Percentiles rank a stretch among this genome's conserved stretches.
Conservation (phyloP, 2,113 vertebrate species). For the Irena cyanogastra region DNA sequence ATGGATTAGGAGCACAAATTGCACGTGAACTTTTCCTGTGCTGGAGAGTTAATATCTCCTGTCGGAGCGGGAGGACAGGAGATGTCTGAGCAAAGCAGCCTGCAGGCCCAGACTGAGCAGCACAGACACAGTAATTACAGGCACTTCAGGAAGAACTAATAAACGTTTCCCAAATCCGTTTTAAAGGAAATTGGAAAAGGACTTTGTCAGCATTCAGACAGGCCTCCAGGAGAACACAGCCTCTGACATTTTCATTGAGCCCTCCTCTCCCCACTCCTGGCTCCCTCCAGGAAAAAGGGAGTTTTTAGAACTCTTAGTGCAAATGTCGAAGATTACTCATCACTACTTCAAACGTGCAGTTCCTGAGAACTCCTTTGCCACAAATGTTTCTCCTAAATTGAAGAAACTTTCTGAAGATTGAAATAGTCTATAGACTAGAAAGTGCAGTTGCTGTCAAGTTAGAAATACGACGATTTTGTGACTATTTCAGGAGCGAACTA, state of each 20-base stretch:
- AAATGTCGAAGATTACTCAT: not conserved
- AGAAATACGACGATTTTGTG: not conserved
- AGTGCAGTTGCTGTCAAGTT: not conserved
- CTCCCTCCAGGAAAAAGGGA: not conserved
- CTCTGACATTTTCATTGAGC: not conserved
- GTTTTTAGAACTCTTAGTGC: not conserved
- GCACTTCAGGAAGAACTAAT: constrained; percentile 39
- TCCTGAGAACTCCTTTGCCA: not conserved
- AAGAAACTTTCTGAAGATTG: not conserved
- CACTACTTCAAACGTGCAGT: not conserved
- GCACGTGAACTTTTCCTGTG: not conserved
- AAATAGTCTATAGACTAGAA: not conserved
- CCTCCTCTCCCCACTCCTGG: not conserved
- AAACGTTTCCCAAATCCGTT: not conserved
- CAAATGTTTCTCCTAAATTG: not conserved
- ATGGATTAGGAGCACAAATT: not conserved
- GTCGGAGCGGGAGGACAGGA: not conserved
- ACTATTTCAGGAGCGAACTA: not conserved
- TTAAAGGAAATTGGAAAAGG: constrained; percentile 4
- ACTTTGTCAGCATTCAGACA: not conserved
- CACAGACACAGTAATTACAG: constrained; percentile 34
- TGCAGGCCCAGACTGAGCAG: not conserved
- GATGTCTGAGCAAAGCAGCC: not conserved
- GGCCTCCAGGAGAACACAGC: not conserved
- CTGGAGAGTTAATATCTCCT: not conserved